Evolutionary conservation across 2,113 vertebrate species (phyloP), one percentile per base, ranked within the genome.

Genomic region (Gopherus evgoodei): DNA sequence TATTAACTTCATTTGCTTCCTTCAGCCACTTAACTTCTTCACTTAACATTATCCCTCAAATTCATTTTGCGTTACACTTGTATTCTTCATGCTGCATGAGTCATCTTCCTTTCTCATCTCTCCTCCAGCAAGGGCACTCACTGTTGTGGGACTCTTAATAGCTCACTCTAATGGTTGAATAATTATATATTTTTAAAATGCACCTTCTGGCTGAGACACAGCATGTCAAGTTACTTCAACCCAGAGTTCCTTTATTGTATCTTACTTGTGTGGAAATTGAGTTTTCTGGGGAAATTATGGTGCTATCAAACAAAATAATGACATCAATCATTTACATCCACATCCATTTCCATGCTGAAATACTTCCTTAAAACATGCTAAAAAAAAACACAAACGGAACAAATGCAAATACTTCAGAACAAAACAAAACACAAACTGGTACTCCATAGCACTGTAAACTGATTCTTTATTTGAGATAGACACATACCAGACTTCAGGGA

Each of bases 361-460:
- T 75, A 89, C 83, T 59, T 93, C 88, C 81, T 97, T 97, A 96
- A 95, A 97, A 91, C 98, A 98, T 97, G 98, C 98, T 97, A 94
- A 27, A 93, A 96, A 96, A 87, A 94, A 94, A 91, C 75, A 92
- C 75, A 57, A 94, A 83, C 29, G 27, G 62, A 35, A 72, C 88
- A 95, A 94, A 90, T 89, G 89, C 96, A 97, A 97, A 93, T 85
- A 88, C 31, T 54, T 44, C 89, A 90, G 56, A 90, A 91, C 89
- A 92, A 97, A 95, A 93, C 92, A 49, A 84, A 76, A 88, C 75
- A 95, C 91, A 82, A 6, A 2, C 50, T 57, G 57, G 49, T 90
- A 90, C 25, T 4, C 76, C 59, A 91, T 14, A 69, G 13, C 42
- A n/a, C 42, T 84, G 35, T 89, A 87, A 95, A 83, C 24, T 35